Evolutionary conservation across 2,888 invertebrate genomes (phyloP).

Genomic region (Stenoptilia bipunctidactyla): DNA sequence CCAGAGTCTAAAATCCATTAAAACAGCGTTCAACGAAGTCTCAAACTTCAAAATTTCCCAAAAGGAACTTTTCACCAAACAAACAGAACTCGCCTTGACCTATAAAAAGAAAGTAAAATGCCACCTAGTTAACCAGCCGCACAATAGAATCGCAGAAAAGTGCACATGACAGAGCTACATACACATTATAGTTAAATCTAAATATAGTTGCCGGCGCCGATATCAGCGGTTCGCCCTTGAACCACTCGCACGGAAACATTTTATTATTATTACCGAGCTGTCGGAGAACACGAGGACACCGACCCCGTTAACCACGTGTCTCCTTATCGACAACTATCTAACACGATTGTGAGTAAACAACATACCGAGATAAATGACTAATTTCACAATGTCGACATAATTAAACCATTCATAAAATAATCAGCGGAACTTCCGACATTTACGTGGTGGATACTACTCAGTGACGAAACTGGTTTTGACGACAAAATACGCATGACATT

Average conservation of each 20-base stretch:
- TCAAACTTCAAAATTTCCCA: no score
- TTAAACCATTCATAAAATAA: conserved; percentile 59
- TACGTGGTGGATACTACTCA: no score
- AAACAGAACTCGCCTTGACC: no score
- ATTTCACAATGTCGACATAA: conserved; percentile 59
- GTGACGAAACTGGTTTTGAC: no score
- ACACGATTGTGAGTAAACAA: conserved; percentile 70
- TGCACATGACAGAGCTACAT: conserved; percentile 24
- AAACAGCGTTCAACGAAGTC: no score
- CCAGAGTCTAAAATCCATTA: no score
- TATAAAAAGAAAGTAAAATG: not conserved
- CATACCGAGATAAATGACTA: conserved; percentile 68
- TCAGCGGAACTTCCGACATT: conserved; percentile 38
- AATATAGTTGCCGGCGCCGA: conserved; percentile 69
- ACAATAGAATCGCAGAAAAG: no score
- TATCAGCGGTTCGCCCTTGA: conserved; percentile 72
- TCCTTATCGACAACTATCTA: conserved; percentile 72
- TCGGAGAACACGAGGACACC: conserved; percentile 69
- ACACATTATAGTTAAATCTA: conserved; percentile 65
- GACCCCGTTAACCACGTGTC: conserved; percentile 67
- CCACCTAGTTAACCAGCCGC: no score
- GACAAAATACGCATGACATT: no score
- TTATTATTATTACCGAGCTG: conserved; percentile 71
- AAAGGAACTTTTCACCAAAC: no score
- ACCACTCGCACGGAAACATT: conserved; percentile 72